Evolutionary conservation across 2,113 vertebrate genomes (phyloP).

Genomic region (Amblyopsis rosae): DNA sequence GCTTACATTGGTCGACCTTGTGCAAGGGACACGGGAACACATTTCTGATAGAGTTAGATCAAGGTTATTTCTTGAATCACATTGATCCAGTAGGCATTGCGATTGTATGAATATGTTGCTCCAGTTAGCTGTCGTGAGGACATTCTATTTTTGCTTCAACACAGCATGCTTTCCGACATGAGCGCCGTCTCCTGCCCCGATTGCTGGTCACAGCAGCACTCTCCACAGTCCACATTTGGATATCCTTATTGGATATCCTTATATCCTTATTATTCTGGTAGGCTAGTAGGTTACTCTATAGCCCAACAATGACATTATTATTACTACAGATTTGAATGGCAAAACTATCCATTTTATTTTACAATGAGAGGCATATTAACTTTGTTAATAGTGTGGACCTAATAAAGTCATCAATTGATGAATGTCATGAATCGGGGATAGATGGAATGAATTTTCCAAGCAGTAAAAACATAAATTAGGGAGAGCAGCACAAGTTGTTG

Average conservation of each 20-base stretch:
- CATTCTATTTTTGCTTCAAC: slow-evolving; percentile 63
- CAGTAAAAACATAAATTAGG: too few relatives aligned
- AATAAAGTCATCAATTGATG: too few relatives aligned
- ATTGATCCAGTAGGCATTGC: slow-evolving; percentile 39
- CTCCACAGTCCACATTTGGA: slow-evolving; percentile 6
- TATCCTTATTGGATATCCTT: not conserved
- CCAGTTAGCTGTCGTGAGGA: slow-evolving; percentile 33
- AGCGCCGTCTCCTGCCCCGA: slow-evolving; percentile 14
- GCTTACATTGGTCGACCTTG: not conserved
- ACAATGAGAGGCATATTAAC: too few relatives aligned
- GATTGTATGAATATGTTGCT: slow-evolving; percentile 46
- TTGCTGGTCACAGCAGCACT: slow-evolving; percentile 19
- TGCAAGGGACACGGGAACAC: not conserved
- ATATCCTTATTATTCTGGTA: too few relatives aligned
- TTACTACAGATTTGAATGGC: too few relatives aligned
- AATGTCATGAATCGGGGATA: too few relatives aligned
- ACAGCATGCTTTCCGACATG: slow-evolving; percentile 33
- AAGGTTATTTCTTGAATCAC: slow-evolving; percentile 50
- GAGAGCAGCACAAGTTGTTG: too few relatives aligned
- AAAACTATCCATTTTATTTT: too few relatives aligned
- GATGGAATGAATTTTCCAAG: too few relatives aligned
- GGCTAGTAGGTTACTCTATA: too few relatives aligned
- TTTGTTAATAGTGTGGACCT: too few relatives aligned
- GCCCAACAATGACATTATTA: too few relatives aligned
- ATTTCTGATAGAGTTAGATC: not conserved